These are phyloP conservation scores for Nematolebias whitei DNA, from an alignment of 2,113 vertebrate genomes.

Conservation along the genomic window DNA sequence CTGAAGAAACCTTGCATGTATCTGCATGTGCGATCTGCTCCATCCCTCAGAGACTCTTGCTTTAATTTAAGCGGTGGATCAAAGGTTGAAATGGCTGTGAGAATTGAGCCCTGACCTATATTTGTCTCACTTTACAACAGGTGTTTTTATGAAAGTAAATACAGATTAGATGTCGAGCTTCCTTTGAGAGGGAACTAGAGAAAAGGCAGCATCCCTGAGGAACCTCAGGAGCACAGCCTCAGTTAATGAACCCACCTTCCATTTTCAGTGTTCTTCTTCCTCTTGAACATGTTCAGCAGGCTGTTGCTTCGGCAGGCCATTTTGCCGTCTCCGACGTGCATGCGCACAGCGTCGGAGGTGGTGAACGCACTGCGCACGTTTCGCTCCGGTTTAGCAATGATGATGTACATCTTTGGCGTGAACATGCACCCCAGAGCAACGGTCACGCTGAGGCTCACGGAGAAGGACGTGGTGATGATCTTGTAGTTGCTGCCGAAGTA, in stretches of 20 bases:
- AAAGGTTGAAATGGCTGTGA: slow-evolving; percentile 54
- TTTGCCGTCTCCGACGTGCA: slow-evolving; percentile 97
- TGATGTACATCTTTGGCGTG: slow-evolving; percentile 99
- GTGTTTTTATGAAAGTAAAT: slow-evolving; percentile 58
- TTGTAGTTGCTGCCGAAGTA: slow-evolving; percentile 99
- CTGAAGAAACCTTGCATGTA: slow-evolving; percentile 48
- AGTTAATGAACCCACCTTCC: slow-evolving; percentile 86
- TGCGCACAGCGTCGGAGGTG: slow-evolving; percentile 96
- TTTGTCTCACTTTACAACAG: slow-evolving; percentile 68
- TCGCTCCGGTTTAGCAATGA: slow-evolving; percentile 95
- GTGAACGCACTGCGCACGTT: slow-evolving; percentile 98
- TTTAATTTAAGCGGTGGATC: slow-evolving; percentile 67
- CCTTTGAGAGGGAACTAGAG: slow-evolving; percentile 56
- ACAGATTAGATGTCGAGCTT: slow-evolving; percentile 52
- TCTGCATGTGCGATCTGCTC: slow-evolving; percentile 29
- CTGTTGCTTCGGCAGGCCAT: slow-evolving; percentile 92
- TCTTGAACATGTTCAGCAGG: slow-evolving; percentile 96
- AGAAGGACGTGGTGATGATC: slow-evolving; percentile 98
- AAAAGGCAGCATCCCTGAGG: slow-evolving; percentile 70
- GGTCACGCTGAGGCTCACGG: slow-evolving; percentile 96
- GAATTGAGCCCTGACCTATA: slow-evolving; percentile 74
- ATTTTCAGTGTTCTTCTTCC: slow-evolving; percentile 93
- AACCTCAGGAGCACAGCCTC: slow-evolving; percentile 67
- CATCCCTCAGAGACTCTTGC: slow-evolving; percentile 68
- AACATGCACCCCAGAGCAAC: slow-evolving; percentile 99